Conservation (phyloP, 2,888 invertebrate species). For the Amphimallon solstitiale region DNA sequence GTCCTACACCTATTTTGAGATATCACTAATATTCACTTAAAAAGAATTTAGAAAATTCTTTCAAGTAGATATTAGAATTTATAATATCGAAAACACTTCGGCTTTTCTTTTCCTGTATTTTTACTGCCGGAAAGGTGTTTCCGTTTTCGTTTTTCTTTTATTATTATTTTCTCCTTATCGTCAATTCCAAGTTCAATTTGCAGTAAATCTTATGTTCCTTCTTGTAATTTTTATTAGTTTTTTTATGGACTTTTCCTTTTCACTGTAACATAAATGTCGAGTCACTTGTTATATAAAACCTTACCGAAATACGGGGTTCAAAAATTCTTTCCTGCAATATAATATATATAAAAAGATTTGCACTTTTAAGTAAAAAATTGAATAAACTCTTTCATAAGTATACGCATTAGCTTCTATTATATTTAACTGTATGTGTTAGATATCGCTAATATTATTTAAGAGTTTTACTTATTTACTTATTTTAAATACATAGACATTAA, state of each 20-base stretch:
- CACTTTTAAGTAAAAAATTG: neutral
- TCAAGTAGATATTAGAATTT: neutral
- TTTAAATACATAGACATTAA: no score
- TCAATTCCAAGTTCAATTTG: conserved; percentile 39
- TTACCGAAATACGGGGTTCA: neutral
- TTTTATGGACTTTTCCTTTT: conserved; percentile 31
- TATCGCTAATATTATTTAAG: no score
- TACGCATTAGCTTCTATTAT: no score
- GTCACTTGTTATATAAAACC: conserved; percentile 9
- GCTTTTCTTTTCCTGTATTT: neutral
- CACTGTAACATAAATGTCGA: conserved; percentile 26
- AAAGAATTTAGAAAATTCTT: no score
- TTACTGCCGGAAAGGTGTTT: conserved; percentile 18
- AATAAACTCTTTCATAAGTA: no score
- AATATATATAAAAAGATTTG: conserved; percentile 1
- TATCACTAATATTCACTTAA: no score
- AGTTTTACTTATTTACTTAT: no score
- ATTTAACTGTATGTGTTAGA: no score
- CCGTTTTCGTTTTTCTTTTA: conserved; percentile 11
- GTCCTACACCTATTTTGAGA: no score
- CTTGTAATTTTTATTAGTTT: conserved; percentile 33
- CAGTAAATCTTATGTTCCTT: conserved; percentile 37
- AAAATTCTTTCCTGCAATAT: conserved; percentile 4
- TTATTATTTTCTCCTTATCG: conserved; percentile 37
- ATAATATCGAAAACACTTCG: neutral